These are phyloP conservation scores for Suricata suricatta DNA, from an alignment of 2,113 vertebrate genomes.

Conservation along the genomic window DNA sequence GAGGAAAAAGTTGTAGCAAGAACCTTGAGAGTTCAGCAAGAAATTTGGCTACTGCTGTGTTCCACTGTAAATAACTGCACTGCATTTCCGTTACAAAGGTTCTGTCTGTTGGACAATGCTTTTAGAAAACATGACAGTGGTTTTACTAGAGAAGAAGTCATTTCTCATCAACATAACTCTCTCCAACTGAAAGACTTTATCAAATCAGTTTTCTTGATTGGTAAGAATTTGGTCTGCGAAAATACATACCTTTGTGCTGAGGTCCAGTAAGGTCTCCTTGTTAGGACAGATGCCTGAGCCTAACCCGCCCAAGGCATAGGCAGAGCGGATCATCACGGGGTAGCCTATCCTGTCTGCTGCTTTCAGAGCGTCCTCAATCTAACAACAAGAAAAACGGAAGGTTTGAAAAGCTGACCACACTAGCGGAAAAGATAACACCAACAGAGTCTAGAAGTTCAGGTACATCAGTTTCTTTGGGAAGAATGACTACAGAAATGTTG, in stretches of 20 bases:
- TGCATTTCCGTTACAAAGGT: neutral
- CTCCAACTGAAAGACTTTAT: neutral
- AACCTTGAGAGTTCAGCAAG: too few relatives aligned
- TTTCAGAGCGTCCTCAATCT: conserved; percentile 93
- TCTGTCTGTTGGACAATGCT: neutral
- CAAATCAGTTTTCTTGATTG: neutral
- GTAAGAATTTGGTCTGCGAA: neutral
- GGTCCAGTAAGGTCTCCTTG: conserved; percentile 90
- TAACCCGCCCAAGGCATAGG: conserved; percentile 95
- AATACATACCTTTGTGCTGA: conserved; percentile 89
- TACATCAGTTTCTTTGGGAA: neutral
- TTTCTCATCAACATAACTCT: neutral
- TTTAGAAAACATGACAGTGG: neutral
- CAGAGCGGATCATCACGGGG: conserved; percentile 96
- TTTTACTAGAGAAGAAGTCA: neutral
- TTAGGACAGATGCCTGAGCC: conserved; percentile 94
- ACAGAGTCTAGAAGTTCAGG: neutral
- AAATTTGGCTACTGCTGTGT: neutral
- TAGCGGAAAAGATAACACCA: neutral
- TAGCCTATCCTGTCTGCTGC: conserved; percentile 94
- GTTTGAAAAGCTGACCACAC: neutral
- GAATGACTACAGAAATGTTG: neutral
- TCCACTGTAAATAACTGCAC: neutral
- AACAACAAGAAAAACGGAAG: conserved; percentile 15
- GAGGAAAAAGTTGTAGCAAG: too few relatives aligned